These are phyloP conservation scores for Palythoa grandis DNA, from an alignment of 92 coral and sea anemone species.

Conservation along the genomic window DNA sequence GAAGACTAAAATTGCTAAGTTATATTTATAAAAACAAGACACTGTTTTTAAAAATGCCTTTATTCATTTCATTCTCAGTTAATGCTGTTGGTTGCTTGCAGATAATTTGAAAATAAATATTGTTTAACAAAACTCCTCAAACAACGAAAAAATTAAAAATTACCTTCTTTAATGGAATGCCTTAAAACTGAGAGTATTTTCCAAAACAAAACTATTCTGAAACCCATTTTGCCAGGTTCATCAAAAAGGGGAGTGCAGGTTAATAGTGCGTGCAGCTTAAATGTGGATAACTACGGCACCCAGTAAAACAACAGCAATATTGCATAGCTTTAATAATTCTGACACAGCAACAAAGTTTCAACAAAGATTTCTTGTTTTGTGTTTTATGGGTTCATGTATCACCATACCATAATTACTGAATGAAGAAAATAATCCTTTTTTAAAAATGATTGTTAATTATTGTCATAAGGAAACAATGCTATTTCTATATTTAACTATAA, in stretches of 20 bases:
- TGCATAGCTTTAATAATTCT: not conserved
- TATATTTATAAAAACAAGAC: too few species aligned
- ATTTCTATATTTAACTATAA: not conserved
- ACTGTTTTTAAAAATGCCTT: too few species aligned
- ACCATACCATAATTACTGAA: slow-evolving; percentile 19
- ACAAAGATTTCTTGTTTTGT: not conserved
- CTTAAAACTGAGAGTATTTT: too few species aligned
- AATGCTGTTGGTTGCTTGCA: too few species aligned
- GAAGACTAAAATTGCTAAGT: too few species aligned
- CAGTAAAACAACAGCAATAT: slow-evolving; percentile 6
- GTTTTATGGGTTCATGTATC: slow-evolving; percentile 7
- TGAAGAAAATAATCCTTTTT: not conserved
- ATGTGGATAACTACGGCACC: slow-evolving; percentile 1
- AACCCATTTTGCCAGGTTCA: not conserved
- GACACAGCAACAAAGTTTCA: slow-evolving; percentile 2
- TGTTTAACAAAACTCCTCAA: too few species aligned
- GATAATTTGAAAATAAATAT: too few species aligned
- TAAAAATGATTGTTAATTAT: slow-evolving; percentile 4
- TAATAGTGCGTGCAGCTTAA: not conserved
- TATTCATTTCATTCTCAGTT: too few species aligned
- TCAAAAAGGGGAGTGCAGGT: not conserved
- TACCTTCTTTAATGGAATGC: too few species aligned
- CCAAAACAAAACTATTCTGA: not conserved
- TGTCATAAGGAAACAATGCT: not conserved
- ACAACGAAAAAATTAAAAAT: too few species aligned